Evolutionary conservation across 2,113 vertebrate species (phyloP).

Genomic region (Psittacula cyanocephala): DNA sequence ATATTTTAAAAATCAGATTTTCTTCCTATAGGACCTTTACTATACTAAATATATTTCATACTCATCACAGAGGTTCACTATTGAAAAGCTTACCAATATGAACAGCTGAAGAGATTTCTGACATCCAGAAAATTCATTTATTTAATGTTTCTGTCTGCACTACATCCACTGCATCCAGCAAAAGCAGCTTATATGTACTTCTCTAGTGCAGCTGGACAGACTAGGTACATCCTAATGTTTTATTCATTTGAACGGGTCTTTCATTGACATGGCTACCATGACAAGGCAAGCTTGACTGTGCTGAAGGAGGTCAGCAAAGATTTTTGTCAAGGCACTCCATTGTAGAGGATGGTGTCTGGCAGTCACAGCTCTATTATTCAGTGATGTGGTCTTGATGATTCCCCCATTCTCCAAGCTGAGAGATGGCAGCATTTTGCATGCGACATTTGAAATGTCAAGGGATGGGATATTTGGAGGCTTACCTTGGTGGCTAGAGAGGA

Average conservation of each 20-base stretch:
- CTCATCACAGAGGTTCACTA: slow-evolving; percentile 43
- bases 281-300: slow-evolving; percentile 39
- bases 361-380: background rate
- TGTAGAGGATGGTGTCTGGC: background rate
- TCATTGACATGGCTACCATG: slow-evolving; percentile 14
- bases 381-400: accelerated
- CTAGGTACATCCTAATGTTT: slow-evolving; percentile 24
- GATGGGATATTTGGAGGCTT: background rate
- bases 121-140: slow-evolving; percentile 33
- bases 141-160: background rate
- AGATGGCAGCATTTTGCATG: background rate
- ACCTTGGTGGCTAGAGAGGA: background rate
- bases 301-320: background rate
- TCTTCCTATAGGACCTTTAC: background rate
- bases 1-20: slow-evolving; percentile 21
- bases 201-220: background rate
- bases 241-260: slow-evolving; percentile 25
- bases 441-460: background rate
- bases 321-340: background rate
- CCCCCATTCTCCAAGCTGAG: background rate
- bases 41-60: slow-evolving; percentile 38
- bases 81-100: slow-evolving; percentile 24
- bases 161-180: background rate
- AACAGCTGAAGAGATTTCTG: slow-evolving; percentile 51
- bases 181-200: background rate